Evolutionary conservation across 2,797 vertebrate species (phyloP).

Genomic region (Coluber constrictor): DNA sequence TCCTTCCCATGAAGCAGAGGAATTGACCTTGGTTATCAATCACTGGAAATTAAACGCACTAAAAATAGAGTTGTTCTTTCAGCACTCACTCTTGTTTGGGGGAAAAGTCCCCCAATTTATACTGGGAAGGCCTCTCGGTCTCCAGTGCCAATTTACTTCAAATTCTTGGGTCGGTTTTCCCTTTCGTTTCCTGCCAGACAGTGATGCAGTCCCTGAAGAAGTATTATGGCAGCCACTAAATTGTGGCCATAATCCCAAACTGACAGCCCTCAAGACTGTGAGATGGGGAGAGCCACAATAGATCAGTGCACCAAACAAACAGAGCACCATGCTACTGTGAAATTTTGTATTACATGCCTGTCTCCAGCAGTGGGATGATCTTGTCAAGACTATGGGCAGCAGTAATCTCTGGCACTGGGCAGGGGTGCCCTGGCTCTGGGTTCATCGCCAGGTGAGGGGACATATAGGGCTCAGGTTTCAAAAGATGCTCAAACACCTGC

Average conservation of each 20-base stretch:
- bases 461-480: constrained; percentile 56
- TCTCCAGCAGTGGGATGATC: constrained; percentile 7
- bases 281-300: not conserved
- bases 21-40: not conserved
- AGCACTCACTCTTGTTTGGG: not conserved
- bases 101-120: not conserved
- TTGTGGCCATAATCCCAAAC: constrained; percentile 23
- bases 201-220: constrained; percentile 19
- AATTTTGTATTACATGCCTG: constrained; percentile 28
- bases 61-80: not conserved
- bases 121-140: constrained; percentile 2
- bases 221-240: constrained; percentile 31
- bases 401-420: constrained; percentile 50
- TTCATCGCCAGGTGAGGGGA: constrained; percentile 64
- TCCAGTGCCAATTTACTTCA: constrained; percentile 7
- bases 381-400: constrained; percentile 9
- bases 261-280: constrained; percentile 16
- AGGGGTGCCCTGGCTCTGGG: constrained; percentile 46
- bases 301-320: constrained; percentile 26
- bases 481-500: constrained; percentile 59
- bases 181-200: constrained; percentile 27
- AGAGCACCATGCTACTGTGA: constrained; percentile 24
- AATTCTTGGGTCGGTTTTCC: constrained; percentile 25
- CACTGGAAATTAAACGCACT: not conserved
- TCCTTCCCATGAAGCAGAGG: not conserved